Base-by-base conservation (phyloP, 2,113 vertebrate species). In the Nesoenas mayeri region DNA sequence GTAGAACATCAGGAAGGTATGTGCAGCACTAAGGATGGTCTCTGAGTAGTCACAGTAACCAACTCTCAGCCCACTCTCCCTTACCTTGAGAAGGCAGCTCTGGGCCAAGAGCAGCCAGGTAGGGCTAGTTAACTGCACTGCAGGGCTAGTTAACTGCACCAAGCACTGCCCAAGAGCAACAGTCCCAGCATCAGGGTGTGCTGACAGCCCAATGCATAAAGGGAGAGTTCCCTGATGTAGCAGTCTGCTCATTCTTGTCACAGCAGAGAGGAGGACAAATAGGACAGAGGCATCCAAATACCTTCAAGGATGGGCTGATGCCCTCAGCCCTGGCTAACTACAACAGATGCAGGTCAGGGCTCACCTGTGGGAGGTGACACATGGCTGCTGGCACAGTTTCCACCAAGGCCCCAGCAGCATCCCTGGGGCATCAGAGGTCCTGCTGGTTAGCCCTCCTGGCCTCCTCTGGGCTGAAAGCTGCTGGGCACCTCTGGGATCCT, bases 361-460 rank as follows among this genome's bases (percentile, higher is more conserved):
- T 73, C 12, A 42, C 32, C 40, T 42, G 36, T 5, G n/a, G 78
- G 51, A 53, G 28, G 34, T 11, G 44, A n/a, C 9, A 24, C 57
- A 4, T 48, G 31, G 64, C 62, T 40, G 62, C 40, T 31, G 75
- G 74, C 4, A 0, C 13, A 4, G 21, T 8, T 54, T 28, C 73
- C 32, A 28, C 32, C 2, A 0, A 38, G 57, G 65, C 15, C 18
- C 26, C 34, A 15, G 61, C 31, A 19, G 77, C 1, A 1, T 5
- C 32, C 28, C 2, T 18, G 19, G 40, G 48, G 19, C 57, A 40
- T 32, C 0, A 47, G 5, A 24, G 6, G 16, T 57, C 22, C 31
- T 0, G 0, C 11, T 20, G 8, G 8, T 10, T 53, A 15, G 25
- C 11, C 47, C 47, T 67, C 42, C 6, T 4, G n/a, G 58, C 57